phyloP scores from a whole-genome alignment of 2,888 invertebrate species.

The Dicyrtoma fusca region DNA sequence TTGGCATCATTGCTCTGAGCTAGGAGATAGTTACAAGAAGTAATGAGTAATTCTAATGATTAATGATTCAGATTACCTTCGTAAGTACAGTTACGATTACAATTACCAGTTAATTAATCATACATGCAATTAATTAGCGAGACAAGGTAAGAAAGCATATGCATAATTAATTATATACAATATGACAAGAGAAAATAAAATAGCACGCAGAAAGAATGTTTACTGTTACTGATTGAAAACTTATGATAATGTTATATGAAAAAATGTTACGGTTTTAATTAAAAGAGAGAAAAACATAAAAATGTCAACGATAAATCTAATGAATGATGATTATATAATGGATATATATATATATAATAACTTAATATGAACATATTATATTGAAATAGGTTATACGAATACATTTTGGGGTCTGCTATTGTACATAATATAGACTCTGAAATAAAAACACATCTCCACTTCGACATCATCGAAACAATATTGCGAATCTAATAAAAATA shows the following conservation, averaged over 20 bases:
- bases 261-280: not conserved
- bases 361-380: slow-evolving; percentile 2
- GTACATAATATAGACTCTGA: too few species aligned
- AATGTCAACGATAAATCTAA: not conserved
- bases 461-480: slow-evolving; percentile 34
- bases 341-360: not conserved
- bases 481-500: slow-evolving; percentile 25
- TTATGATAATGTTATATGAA: not conserved
- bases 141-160: not conserved
- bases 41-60: too few species aligned
- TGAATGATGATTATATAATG: not conserved
- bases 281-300: not conserved
- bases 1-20: too few species aligned
- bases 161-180: not conserved
- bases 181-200: not conserved
- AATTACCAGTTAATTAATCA: not conserved
- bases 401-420: not conserved
- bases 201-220: not conserved
- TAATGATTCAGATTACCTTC: too few species aligned
- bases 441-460: slow-evolving; percentile 22
- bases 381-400: not conserved
- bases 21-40: too few species aligned
- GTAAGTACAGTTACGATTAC: too few species aligned
- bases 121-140: not conserved
- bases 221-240: not conserved